Percentiles rank a stretch among this genome's conserved stretches.
phyloP scores from a whole-genome alignment of 1,140 invertebrate genomes.

The Triops longicaudatus region DNA sequence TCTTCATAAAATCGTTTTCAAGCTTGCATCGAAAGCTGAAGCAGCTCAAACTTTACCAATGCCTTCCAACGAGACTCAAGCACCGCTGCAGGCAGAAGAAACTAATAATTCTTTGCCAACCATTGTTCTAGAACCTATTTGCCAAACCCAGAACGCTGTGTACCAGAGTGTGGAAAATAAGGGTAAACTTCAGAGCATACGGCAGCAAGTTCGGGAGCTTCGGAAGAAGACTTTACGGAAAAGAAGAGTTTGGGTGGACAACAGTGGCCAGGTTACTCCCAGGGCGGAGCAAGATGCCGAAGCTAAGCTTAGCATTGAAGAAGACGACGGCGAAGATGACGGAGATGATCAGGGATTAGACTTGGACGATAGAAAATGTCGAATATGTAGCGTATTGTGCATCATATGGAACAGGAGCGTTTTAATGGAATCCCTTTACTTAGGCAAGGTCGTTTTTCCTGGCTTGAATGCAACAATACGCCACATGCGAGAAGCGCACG shows the following conservation, averaged over 20 bases:
- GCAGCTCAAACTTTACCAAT: background rate
- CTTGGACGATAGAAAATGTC: background rate
- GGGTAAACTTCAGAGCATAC: background rate
- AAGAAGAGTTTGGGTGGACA: background rate
- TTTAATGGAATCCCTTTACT: background rate
- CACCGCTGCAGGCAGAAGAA: background rate
- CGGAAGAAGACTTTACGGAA: background rate
- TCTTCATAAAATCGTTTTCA: background rate
- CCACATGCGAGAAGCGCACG: background rate
- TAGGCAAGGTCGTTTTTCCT: background rate
- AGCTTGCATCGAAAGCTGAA: background rate
- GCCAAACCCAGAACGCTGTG: background rate
- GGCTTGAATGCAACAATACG: background rate
- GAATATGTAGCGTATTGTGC: background rate
- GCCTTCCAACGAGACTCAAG: background rate
- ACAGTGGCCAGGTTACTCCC: background rate
- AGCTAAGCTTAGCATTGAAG: background rate
- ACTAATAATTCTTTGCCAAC: background rate
- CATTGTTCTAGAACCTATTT: background rate
- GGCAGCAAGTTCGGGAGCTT: background rate
- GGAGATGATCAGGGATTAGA: constrained; percentile 1
- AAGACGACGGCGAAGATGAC: background rate
- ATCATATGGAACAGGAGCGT: background rate
- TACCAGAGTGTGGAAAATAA: background rate
- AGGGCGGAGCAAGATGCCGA: background rate